phyloP scores from a whole-genome alignment of 2,888 invertebrate genomes.

The Lepidocyrtoides sp. region DNA sequence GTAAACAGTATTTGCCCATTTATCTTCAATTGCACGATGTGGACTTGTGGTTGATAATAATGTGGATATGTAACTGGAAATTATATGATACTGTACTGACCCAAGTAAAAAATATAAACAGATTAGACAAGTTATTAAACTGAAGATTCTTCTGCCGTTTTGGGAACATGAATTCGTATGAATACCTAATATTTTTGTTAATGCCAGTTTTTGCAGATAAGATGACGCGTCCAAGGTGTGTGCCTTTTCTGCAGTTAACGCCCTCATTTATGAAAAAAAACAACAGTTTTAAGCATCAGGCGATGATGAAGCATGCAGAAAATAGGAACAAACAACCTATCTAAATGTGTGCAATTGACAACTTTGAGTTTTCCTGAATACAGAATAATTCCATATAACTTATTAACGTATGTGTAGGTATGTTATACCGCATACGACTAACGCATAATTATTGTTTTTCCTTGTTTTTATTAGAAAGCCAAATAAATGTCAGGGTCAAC shows the following conservation, averaged over 20 bases:
- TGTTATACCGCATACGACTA: too few species aligned
- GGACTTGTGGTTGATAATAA: neutral
- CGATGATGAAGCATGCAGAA: neutral
- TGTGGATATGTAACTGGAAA: too few species aligned
- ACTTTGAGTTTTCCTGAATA: neutral
- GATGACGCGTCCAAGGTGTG: neutral
- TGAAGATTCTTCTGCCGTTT: too few species aligned
- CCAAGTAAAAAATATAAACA: too few species aligned
- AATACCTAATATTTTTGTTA: neutral
- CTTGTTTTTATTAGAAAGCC: slow-evolving; percentile 18
- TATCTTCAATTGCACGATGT: neutral
- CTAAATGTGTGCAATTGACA: too few species aligned
- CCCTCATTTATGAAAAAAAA: neutral
- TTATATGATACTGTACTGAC: too few species aligned
- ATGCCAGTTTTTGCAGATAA: too few species aligned
- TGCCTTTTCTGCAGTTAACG: neutral
- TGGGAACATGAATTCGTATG: too few species aligned
- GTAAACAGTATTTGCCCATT: neutral
- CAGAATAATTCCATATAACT: neutral
- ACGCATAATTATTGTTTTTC: neutral
- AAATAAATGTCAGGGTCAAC: slow-evolving; percentile 67
- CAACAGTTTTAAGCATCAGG: neutral
- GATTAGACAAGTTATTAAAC: too few species aligned
- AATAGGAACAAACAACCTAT: neutral
- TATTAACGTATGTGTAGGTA: too few species aligned